Percentiles rank a stretch among this genome's conserved stretches.
phyloP scores from a whole-genome alignment of 2,888 invertebrate genomes.

The Dasypogon diadema region DNA sequence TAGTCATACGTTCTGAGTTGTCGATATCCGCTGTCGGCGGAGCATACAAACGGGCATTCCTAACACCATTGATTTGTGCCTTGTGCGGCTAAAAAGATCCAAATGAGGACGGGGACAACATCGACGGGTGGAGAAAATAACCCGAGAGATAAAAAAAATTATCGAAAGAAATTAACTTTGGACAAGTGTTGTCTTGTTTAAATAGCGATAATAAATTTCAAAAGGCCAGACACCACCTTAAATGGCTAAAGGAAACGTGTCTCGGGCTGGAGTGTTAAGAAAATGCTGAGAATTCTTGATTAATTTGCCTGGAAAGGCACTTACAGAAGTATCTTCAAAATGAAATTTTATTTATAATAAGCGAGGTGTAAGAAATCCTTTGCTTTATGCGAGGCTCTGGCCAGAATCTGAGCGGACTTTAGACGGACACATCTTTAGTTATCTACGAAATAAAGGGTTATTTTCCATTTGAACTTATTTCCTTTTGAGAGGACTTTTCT shows the following conservation, averaged over 20 bases:
- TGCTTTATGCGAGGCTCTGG: too few relatives aligned
- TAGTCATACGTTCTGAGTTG: constrained; percentile 20
- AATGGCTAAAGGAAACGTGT: constrained; percentile 5
- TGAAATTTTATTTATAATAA: background rate
- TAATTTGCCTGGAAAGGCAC: constrained; percentile 4
- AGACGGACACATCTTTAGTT: too few relatives aligned
- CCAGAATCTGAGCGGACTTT: too few relatives aligned
- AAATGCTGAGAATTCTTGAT: constrained; percentile 31
- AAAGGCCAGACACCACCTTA: constrained; percentile 25
- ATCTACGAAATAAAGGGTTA: too few relatives aligned
- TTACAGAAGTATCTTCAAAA: background rate
- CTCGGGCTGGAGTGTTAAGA: background rate
- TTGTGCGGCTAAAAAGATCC: constrained; percentile 2
- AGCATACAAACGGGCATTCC: background rate
- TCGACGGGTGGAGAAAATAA: constrained; percentile 41
- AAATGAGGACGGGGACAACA: constrained; percentile 20
- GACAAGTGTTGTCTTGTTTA: constrained; percentile 53
- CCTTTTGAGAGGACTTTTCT: too few relatives aligned
- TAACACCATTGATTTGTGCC: constrained; percentile 4
- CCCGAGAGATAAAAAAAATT: constrained; percentile 42
- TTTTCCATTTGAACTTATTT: too few relatives aligned
- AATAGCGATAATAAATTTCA: constrained; percentile 51
- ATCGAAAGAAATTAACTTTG: constrained; percentile 50
- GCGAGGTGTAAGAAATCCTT: background rate
- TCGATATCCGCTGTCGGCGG: constrained; percentile 42